Evolutionary conservation across 1,140 invertebrate species (phyloP), one percentile per base, ranked within the genome.

Genomic region (Nasonia vitripennis): DNA sequence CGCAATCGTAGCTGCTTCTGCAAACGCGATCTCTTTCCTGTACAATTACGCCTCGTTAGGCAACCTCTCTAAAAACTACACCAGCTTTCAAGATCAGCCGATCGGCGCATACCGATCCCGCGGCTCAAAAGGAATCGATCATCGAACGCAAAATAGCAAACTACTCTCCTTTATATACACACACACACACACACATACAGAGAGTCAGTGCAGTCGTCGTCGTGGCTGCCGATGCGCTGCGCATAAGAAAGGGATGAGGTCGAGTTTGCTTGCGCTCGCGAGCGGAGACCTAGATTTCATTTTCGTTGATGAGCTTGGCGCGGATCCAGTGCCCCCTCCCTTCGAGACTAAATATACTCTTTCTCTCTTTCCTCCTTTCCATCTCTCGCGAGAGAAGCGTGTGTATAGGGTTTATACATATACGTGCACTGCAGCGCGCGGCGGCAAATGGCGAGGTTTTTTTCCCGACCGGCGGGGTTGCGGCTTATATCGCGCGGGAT

Each of bases 281-380:
- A 87, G 81, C 87, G 86, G 89, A 92, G 92, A 92, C 93, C 92
- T 91, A 93, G 93, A 93, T 93, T 93, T 93, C 91, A 93, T 92
- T 93, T 93, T 92, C 90, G 92, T 92, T 93, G 92, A 93, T 92
- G 92, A 93, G 92, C 91, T 93, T 93, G 93, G 92, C 93, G 81
- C 87, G 86, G 89, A 87, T 92, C 92, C 92, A 93, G 89, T 14
- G 10, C 51, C 11, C 67, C 41, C 78, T 37, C 80, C 51, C 68
- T 67, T 31, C 86, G 85, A 89, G 89, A 93, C 92, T 93, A 93
- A 93, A 93, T 93, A 93, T 93, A 93, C 89, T 91, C 90, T 89
- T 88, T 89, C 89, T 89, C 89, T 91, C 89, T 91, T 89, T 75
- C 78, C 73, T 77, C 78, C 17, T 75, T 34, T 79, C 41, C 62